These are phyloP conservation scores for Corythoichthys intestinalis DNA, from an alignment of 2,113 vertebrate species.

Conservation along the genomic window DNA sequence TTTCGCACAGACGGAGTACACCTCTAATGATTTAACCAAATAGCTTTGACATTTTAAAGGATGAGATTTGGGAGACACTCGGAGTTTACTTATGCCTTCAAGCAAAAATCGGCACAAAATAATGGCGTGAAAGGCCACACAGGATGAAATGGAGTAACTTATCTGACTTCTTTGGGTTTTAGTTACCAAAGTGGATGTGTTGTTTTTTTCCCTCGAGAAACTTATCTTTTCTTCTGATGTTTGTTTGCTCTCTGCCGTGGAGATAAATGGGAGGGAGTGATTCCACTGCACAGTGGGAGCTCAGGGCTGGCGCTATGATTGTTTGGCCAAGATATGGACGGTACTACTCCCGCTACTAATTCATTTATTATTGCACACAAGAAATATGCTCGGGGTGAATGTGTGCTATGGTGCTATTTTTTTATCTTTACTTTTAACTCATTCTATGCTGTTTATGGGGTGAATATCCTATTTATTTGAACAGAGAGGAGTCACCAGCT, in stretches of 20 bases:
- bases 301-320: constrained; percentile 60
- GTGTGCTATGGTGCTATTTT: constrained; percentile 16
- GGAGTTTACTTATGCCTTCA: constrained; percentile 57
- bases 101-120: constrained; percentile 48
- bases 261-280: constrained; percentile 74
- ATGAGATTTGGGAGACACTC: constrained; percentile 1
- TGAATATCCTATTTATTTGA: no score
- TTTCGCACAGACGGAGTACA: constrained; percentile 61
- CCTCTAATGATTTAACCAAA: constrained; percentile 62
- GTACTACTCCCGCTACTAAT: constrained; percentile 68
- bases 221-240: constrained; percentile 65
- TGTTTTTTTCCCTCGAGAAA: constrained; percentile 54
- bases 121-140: constrained; percentile 53
- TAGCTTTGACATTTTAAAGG: constrained; percentile 66
- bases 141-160: constrained; percentile 40
- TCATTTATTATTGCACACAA: constrained; percentile 70
- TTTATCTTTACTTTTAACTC: constrained; percentile 18
- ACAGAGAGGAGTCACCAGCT: no score
- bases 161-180: constrained; percentile 51
- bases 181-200: constrained; percentile 53
- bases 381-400: constrained; percentile 57
- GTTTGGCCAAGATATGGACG: constrained; percentile 73
- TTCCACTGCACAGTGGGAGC: constrained; percentile 72
- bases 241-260: constrained; percentile 27
- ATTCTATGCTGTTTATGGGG: no score